Evolutionary conservation across 2,888 invertebrate genomes (phyloP).

Genomic region (Standfussiana lucernea): DNA sequence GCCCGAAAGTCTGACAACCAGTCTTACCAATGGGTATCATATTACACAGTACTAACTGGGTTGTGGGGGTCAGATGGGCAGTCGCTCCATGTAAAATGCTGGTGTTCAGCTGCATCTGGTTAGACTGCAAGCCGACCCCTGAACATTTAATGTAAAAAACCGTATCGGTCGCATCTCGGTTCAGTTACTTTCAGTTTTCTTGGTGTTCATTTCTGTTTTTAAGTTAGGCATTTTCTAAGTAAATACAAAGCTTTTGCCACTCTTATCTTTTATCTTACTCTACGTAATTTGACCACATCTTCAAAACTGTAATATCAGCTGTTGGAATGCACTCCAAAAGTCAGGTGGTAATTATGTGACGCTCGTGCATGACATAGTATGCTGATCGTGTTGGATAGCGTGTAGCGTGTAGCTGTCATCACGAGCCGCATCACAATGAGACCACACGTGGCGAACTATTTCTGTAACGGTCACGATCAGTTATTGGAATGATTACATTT

Average conservation of each 20-base stretch:
- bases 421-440: slow-evolving; percentile 56
- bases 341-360: slow-evolving; percentile 25
- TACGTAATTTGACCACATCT: background rate
- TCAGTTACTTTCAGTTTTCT: background rate
- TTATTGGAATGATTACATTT: background rate
- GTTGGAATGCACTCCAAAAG: background rate
- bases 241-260: background rate
- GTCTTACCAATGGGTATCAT: no score
- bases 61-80: no score
- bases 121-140: no score
- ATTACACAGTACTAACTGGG: no score
- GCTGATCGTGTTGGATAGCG: slow-evolving; percentile 23
- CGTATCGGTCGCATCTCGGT: background rate
- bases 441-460: slow-evolving; percentile 53
- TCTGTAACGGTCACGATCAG: slow-evolving; percentile 8
- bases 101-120: no score
- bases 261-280: background rate
- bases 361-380: slow-evolving; percentile 16
- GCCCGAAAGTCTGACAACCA: no score
- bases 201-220: background rate
- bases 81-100: no score
- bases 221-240: background rate
- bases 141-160: background rate
- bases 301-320: background rate
- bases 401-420: slow-evolving; percentile 28